Conservation (phyloP, 1,140 invertebrate species). For the Gryllus bimaculatus region DNA sequence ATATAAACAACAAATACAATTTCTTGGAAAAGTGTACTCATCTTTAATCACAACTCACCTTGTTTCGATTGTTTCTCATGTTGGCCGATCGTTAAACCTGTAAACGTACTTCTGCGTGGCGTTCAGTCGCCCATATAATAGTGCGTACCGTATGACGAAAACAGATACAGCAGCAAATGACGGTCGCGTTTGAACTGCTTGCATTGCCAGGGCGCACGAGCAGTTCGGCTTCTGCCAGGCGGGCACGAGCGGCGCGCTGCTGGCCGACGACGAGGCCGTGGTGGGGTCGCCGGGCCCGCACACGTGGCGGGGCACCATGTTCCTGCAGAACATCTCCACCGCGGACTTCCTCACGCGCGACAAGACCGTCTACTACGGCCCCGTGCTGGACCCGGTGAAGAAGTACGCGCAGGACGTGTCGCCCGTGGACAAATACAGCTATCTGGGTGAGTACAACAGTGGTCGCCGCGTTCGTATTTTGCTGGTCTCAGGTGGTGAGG, state of each 20-base stretch:
- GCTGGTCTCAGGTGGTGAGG: neutral
- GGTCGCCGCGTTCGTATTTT: too few relatives aligned
- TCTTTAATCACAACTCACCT: too few relatives aligned
- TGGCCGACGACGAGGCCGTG: constrained; percentile 64
- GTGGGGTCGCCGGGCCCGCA: constrained; percentile 79
- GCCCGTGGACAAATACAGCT: constrained; percentile 83
- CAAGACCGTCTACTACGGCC: constrained; percentile 67
- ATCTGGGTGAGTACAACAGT: constrained; percentile 54
- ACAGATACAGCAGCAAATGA: too few relatives aligned
- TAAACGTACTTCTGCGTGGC: too few relatives aligned
- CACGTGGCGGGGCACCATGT: constrained; percentile 82
- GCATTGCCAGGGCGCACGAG: constrained; percentile 57
- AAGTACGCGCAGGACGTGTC: constrained; percentile 33
- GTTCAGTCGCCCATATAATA: too few relatives aligned
- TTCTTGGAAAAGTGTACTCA: too few relatives aligned
- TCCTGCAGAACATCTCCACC: constrained; percentile 60
- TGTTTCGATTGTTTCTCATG: too few relatives aligned
- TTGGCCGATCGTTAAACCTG: neutral
- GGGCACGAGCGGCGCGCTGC: constrained; percentile 72
- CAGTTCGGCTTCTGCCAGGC: constrained; percentile 88
- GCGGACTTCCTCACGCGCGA: constrained; percentile 66
- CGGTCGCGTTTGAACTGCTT: too few relatives aligned
- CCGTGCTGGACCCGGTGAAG: constrained; percentile 38
- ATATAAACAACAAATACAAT: too few relatives aligned
- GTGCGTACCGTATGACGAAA: too few relatives aligned